Base-by-base conservation (phyloP, 2,797 vertebrate species). In the Australoheros facetus region DNA sequence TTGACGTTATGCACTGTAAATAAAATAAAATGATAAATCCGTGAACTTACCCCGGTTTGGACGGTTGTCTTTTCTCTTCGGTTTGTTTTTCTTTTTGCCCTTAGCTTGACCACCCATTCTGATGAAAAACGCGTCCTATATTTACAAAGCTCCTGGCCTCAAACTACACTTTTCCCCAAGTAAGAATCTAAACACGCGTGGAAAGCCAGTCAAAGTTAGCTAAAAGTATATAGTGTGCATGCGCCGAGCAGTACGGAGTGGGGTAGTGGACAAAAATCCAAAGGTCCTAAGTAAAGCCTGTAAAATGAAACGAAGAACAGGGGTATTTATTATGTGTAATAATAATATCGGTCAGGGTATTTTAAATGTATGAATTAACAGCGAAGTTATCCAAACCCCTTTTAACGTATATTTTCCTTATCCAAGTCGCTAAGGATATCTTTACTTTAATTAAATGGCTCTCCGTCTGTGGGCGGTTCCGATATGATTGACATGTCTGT, bases 91-190 rank as follows among this genome's bases (percentile, higher is more conserved):
- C 94, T 95, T 96, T 90, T 96, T 96, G 48, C 89, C 73, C 74
- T 96, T 96, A 17, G 94, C 90, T 85, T 96, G 95, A 53, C 96
- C 96, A 77, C 96, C 96, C 96, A 97, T 96, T 16, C 2, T 85
- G 23, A 28, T 51, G 9, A 23, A 62, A 45, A 80, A 19, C 4
- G 4, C 2, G 12, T 16, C 2, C 59, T 78, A n/a, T 76, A 71
- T 7, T 34, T 59, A 1, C 2, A 60, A n/a, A 78, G 71, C 28
- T 10, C 57, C 4, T 34, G 1, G 17, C 14, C 9, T 59, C 12
- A 64, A 81, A 76, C n/a, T 17, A 70, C 5, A 75, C 28, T 85
- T 75, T 78, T 26, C 2, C 2, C 2, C 56, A 70, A 66, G 28
- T 56, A n/a, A 70, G 45, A 56, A 1, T 17, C 1, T 48, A 26